Percentiles rank a stretch among this genome's conserved stretches.
phyloP scores from a whole-genome alignment of 2,113 vertebrate species.

The Vicugna pacos region DNA sequence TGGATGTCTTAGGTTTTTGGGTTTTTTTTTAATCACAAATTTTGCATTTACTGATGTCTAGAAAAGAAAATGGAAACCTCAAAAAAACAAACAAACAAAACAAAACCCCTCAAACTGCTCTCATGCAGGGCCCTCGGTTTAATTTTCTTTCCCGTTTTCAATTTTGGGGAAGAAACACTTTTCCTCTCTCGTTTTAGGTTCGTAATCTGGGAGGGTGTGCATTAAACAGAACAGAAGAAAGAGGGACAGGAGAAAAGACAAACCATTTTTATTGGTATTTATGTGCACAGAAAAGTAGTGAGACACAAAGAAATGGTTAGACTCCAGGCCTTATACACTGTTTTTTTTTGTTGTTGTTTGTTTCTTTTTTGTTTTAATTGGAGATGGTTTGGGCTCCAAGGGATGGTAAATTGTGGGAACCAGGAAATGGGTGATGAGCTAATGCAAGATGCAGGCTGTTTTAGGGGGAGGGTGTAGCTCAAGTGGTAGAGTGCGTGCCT shows the following conservation, averaged over 20 bases:
- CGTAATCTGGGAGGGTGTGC: not conserved
- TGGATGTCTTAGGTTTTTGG: not conserved
- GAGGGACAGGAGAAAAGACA: not conserved
- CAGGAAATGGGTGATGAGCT: not conserved
- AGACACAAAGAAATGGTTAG: not conserved
- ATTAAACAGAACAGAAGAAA: not conserved
- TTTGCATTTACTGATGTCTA: not conserved
- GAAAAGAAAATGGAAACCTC: no score
- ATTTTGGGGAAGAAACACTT: not conserved
- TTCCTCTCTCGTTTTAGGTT: not conserved
- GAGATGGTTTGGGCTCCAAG: fast-evolving
- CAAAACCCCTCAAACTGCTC: not conserved
- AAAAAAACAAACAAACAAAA: no score
- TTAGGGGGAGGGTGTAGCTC: not conserved
- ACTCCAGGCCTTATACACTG: fast-evolving
- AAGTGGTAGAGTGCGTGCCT: no score
- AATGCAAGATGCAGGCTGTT: not conserved
- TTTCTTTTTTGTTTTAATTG: no score
- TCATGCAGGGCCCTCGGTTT: not conserved
- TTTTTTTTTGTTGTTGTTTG: no score
- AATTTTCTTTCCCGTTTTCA: not conserved
- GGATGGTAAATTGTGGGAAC: no score
- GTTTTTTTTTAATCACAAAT: not conserved
- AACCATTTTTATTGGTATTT: not conserved
- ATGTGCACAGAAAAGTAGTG: no score